A percentile compares a stretch with the other conserved stretches of the same genome.
phyloP scores from a whole-genome alignment of 1,140 invertebrate species.

The Zeugodacus cucurbitae region DNA sequence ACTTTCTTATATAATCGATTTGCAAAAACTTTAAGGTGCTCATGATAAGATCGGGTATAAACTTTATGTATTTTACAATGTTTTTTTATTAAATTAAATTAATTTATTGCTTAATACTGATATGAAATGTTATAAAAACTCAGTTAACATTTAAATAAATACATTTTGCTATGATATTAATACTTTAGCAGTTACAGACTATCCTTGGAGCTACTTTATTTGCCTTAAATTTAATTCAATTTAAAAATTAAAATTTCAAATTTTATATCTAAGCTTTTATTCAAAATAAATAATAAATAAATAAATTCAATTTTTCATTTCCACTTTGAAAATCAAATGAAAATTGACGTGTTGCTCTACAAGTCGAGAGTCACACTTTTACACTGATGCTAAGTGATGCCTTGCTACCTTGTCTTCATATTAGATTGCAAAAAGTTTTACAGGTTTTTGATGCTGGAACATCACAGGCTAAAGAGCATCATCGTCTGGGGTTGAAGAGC shows the following conservation, averaged over 20 bases:
- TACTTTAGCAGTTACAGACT: no score
- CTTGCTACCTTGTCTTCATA: not conserved
- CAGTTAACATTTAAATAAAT: no score
- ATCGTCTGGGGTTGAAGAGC: not conserved
- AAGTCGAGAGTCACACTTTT: not conserved
- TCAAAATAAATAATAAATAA: not conserved
- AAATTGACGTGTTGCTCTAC: not conserved
- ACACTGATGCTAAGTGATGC: not conserved
- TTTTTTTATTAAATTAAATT: no score
- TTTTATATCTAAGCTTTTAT: not conserved
- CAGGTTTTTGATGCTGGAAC: not conserved
- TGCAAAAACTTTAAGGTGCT: not conserved
- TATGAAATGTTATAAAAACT: no score
- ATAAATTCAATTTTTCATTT: not conserved
- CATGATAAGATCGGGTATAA: no score
- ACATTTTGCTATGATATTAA: no score
- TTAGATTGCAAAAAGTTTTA: not conserved
- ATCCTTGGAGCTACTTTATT: not conserved
- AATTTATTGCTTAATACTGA: no score
- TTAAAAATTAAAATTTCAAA: not conserved
- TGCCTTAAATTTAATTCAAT: no score
- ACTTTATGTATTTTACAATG: no score
- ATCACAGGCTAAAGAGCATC: not conserved
- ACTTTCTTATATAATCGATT: not conserved
- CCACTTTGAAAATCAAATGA: not conserved